These are phyloP conservation scores for Synergus laeviventris DNA, from an alignment of 2,888 invertebrate genomes.

Conservation along the genomic window DNA sequence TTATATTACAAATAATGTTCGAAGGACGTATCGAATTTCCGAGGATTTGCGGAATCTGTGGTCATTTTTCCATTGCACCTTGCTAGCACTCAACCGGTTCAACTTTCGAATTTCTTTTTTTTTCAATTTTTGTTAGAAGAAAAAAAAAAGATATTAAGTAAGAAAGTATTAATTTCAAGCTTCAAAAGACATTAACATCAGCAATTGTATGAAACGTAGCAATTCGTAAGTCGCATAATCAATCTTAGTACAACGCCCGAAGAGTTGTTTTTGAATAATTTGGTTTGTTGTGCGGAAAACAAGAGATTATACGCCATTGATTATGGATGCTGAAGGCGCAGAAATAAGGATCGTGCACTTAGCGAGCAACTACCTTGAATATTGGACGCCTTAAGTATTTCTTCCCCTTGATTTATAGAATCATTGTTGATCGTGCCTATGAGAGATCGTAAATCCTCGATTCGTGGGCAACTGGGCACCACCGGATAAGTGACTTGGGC, in stretches of 20 bases:
- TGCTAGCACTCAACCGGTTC: conserved; percentile 11
- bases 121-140: background rate
- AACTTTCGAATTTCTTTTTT: conserved; percentile 1
- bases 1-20: background rate
- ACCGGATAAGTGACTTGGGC: conserved; percentile 20
- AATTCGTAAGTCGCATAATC: background rate
- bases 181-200: background rate
- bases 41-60: conserved; percentile 6
- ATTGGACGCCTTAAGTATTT: conserved; percentile 18
- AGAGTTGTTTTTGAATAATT: conserved; percentile 8
- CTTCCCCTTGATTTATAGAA: conserved; percentile 35
- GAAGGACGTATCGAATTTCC: conserved; percentile 9
- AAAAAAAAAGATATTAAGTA: background rate
- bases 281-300: background rate
- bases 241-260: background rate
- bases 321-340: conserved; percentile 17
- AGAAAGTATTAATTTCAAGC: background rate
- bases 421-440: conserved; percentile 34
- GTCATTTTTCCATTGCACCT: background rate
- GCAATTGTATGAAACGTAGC: too few relatives aligned
- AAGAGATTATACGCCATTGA: conserved; percentile 22
- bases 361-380: conserved; percentile 23
- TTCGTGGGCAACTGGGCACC: conserved; percentile 14
- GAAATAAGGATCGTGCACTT: conserved; percentile 23
- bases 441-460: conserved; percentile 23